Evolutionary conservation across 2,113 vertebrate genomes (phyloP).

Genomic region (Haemorhous mexicanus): DNA sequence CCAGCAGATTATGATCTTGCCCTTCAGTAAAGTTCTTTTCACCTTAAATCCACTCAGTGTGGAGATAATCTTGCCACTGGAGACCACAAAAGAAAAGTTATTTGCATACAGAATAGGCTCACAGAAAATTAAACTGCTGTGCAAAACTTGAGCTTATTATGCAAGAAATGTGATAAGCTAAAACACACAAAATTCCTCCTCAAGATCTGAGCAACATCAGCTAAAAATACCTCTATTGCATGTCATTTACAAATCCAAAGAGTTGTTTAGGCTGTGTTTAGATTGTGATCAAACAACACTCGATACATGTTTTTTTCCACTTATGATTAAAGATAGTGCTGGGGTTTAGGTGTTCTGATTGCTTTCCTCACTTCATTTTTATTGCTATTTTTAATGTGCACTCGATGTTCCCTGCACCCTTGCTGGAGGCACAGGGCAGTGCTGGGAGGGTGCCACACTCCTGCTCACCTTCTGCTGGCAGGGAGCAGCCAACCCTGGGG

Average conservation of each 20-base stretch:
- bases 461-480: fast-evolving
- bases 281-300: conserved; percentile 58
- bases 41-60: neutral
- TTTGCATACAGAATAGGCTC: conserved; percentile 39
- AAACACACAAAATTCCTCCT: conserved; percentile 13
- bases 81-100: neutral
- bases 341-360: conserved; percentile 48
- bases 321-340: conserved; percentile 46
- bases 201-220: conserved; percentile 8
- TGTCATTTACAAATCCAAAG: conserved; percentile 64
- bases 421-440: neutral
- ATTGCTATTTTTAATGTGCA: conserved; percentile 31
- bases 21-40: neutral
- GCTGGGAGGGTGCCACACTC: neutral
- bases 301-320: neutral
- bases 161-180: conserved; percentile 20
- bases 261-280: conserved; percentile 61
- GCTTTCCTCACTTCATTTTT: conserved; percentile 13
- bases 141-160: conserved; percentile 26
- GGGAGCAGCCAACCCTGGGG: neutral
- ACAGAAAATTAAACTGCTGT: conserved; percentile 20
- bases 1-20: neutral
- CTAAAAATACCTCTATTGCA: conserved; percentile 68
- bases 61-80: neutral
- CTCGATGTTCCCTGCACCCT: neutral